Evolutionary conservation across 2,888 invertebrate species (phyloP).

Genomic region (Catocala nupta): DNA sequence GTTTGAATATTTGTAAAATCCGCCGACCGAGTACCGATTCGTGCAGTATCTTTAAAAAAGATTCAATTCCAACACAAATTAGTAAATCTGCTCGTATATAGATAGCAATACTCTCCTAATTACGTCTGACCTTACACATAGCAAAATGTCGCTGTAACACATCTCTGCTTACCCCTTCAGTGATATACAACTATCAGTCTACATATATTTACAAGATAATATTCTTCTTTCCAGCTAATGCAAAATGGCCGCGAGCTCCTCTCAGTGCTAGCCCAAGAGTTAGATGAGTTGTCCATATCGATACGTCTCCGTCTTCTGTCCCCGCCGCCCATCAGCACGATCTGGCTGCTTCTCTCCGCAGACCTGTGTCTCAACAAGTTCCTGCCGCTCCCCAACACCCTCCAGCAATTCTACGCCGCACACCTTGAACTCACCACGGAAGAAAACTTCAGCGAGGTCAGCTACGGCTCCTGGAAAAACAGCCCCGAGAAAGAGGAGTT

Average conservation of each 20-base stretch:
- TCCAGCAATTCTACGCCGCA: constrained; percentile 82
- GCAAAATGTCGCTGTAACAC: too few relatives aligned
- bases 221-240: constrained; percentile 72
- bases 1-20: too few relatives aligned
- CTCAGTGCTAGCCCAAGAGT: constrained; percentile 71
- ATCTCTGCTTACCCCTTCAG: too few relatives aligned
- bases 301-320: constrained; percentile 73
- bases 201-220: too few relatives aligned
- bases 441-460: constrained; percentile 77
- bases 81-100: too few relatives aligned
- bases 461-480: constrained; percentile 82
- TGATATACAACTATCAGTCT: too few relatives aligned
- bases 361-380: constrained; percentile 82
- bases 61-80: too few relatives aligned
- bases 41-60: too few relatives aligned
- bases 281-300: constrained; percentile 79
- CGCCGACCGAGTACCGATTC: too few relatives aligned
- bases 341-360: constrained; percentile 78
- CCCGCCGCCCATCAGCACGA: constrained; percentile 75
- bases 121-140: too few relatives aligned
- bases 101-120: too few relatives aligned
- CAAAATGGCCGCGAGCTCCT: constrained; percentile 81
- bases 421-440: constrained; percentile 76
- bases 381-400: constrained; percentile 76
- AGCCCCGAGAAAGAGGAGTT: constrained; percentile 64